Conservation (phyloP, 2,888 invertebrate genomes). For the Watsonalla cultraria region DNA sequence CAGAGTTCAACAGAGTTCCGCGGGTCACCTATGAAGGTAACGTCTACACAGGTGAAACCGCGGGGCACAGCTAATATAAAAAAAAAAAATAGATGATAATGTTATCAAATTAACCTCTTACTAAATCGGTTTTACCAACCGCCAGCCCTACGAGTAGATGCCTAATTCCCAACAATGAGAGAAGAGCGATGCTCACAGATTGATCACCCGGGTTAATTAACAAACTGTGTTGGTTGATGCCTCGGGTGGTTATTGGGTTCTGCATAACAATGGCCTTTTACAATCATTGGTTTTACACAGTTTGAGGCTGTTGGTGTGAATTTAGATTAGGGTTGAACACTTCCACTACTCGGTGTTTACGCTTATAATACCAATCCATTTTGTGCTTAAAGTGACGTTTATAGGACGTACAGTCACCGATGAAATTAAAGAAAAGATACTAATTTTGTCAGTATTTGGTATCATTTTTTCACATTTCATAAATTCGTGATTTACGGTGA, state of each 20-base stretch:
- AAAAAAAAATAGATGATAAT: not conserved
- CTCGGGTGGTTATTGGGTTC: conserved; percentile 7
- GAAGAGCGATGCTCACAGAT: conserved; percentile 25
- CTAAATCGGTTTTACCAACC: not conserved
- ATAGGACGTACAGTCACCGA: no score
- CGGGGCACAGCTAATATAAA: no score
- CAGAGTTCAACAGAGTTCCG: no score
- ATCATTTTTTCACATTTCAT: no score
- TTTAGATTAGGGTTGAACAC: not conserved
- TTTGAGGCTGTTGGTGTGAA: not conserved
- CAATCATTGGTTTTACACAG: not conserved
- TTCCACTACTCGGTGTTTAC: not conserved
- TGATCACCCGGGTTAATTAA: conserved; percentile 36
- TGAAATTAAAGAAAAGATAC: no score
- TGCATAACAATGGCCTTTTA: not conserved
- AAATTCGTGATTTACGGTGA: no score
- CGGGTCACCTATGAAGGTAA: no score
- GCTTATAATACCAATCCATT: no score
- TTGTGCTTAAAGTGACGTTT: no score
- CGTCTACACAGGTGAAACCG: no score
- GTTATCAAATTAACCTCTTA: not conserved
- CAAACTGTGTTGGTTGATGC: conserved; percentile 19
- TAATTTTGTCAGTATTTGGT: no score
- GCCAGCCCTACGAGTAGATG: conserved; percentile 11
- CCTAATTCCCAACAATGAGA: conserved; percentile 26